Evolutionary conservation across 35 echinoderm and acorn worm species (phyloP).

Genomic region (Anneissia japonica): DNA sequence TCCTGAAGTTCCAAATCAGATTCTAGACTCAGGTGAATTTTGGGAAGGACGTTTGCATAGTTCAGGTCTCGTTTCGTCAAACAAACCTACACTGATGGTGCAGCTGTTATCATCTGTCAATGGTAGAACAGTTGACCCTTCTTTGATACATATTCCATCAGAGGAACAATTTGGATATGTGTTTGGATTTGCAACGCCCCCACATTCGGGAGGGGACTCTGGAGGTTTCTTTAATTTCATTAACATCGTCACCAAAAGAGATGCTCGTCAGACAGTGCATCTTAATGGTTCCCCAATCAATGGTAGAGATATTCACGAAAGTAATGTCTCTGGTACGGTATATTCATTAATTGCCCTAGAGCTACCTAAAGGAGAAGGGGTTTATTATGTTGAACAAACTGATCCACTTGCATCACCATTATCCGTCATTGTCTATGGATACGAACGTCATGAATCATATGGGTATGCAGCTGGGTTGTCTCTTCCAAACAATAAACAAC

Average conservation of each 20-base stretch:
- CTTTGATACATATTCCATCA: slow-evolving; percentile 41
- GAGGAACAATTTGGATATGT: slow-evolving; percentile 40
- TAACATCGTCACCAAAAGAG: slow-evolving; percentile 31
- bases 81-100: slow-evolving; percentile 4
- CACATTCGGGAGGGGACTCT: slow-evolving; percentile 19
- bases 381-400: slow-evolving; percentile 53
- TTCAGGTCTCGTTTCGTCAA: slow-evolving; percentile 25
- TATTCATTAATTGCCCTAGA: not conserved
- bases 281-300: slow-evolving; percentile 5
- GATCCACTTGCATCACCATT: slow-evolving; percentile 25
- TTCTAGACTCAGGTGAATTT: slow-evolving; percentile 28
- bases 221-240: slow-evolving; percentile 45
- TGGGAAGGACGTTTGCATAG: slow-evolving; percentile 28
- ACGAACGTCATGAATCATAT: slow-evolving; percentile 45
- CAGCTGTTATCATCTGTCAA: slow-evolving; percentile 10
- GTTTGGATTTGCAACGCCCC: slow-evolving; percentile 61
- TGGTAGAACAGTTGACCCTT: slow-evolving; percentile 22
- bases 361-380: slow-evolving; percentile 33
- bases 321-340: not conserved
- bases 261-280: slow-evolving; percentile 12
- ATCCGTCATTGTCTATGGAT: slow-evolving; percentile 59
- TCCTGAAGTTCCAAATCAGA: not conserved
- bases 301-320: not conserved
- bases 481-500: slow-evolving; percentile 36
- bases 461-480: slow-evolving; percentile 51